phyloP scores from a whole-genome alignment of 2,888 invertebrate species.

The Omphaloscelis lunosa region DNA sequence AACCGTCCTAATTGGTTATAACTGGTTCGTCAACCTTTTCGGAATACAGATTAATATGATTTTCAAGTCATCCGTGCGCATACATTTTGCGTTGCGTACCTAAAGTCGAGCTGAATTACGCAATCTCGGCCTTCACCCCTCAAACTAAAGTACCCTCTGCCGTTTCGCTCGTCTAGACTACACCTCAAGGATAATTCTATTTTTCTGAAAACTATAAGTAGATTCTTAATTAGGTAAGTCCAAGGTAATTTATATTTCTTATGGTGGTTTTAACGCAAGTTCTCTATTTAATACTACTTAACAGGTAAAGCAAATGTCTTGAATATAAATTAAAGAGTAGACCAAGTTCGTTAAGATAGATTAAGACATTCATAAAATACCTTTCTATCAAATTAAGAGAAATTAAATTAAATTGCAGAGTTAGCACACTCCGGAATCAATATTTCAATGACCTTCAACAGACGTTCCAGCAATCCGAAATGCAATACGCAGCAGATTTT shows the following conservation, averaged over 20 bases:
- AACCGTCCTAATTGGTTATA: slow-evolving; percentile 63
- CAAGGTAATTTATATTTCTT: slow-evolving; percentile 8
- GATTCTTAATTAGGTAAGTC: slow-evolving; percentile 15
- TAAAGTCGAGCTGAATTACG: slow-evolving; percentile 69
- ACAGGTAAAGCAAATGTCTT: neutral
- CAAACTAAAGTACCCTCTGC: slow-evolving; percentile 30
- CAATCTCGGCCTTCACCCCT: slow-evolving; percentile 75
- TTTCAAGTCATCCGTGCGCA: slow-evolving; percentile 29
- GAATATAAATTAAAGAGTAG: neutral
- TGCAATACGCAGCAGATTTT: slow-evolving; percentile 17
- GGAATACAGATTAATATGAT: slow-evolving; percentile 42
- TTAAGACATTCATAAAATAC: neutral
- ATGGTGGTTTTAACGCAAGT: slow-evolving; percentile 1
- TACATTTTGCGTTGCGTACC: slow-evolving; percentile 23
- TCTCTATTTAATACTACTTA: neutral
- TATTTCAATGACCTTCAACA: slow-evolving; percentile 45
- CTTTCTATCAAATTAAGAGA: neutral
- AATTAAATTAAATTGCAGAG: slow-evolving; percentile 6
- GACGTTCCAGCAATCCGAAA: slow-evolving; percentile 26
- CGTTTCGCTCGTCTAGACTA: slow-evolving; percentile 57
- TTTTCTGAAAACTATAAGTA: slow-evolving; percentile 33
- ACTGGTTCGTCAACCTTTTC: slow-evolving; percentile 30
- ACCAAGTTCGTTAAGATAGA: neutral
- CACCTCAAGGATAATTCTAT: slow-evolving; percentile 51
- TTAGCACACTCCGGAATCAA: slow-evolving; percentile 20